Base-by-base conservation (phyloP, 92 coral and sea anemone species). In the Pocillopora meandrina region DNA sequence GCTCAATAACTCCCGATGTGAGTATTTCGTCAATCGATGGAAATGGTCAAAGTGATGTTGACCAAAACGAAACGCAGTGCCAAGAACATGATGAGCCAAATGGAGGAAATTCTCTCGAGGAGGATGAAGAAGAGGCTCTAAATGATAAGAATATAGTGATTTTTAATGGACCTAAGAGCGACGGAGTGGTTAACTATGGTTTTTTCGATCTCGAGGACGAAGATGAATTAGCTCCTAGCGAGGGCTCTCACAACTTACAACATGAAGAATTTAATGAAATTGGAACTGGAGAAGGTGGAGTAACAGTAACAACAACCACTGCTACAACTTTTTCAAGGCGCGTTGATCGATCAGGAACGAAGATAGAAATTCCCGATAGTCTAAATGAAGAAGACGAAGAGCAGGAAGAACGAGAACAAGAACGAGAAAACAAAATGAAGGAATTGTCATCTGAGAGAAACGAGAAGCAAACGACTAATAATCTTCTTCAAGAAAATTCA, bases 41-140 rank as follows among this genome's bases (percentile, higher is more conserved):
- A 14, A 59, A 81, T 71, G 70, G 77, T 20, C 61, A 71, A 58
- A 61, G 35, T 35, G 42, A 21, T 20, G 12, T 42, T 81, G 59
- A 42, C 36, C 65, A 33, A 19, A 13, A 12, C 3, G 77, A 80
- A 9, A 57, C 72, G 49, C 23, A 13, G 2, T 20, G 42, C 55
- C 74, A 75, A 31, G 42, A 75, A 52, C 66, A 31, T 19, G 61
- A 23, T 65, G 21, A 1, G 3, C 35, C 74, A 70, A 19, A 69
- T 69, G 35, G 16, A 23, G 61, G 14, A 9, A 57, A 16, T 12
- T 59, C 62, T 59, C 62, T 16, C 16, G 62, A 59, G 18, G 19
- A 10, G 14, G 18, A 59, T 12, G 62, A 42, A 42, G 52, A 42
- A 7, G 52, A 42, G 52, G 8, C 52, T 42, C 2, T 42, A 7